phyloP scores from a whole-genome alignment of 2,888 invertebrate genomes.

The Maniola hyperantus region DNA sequence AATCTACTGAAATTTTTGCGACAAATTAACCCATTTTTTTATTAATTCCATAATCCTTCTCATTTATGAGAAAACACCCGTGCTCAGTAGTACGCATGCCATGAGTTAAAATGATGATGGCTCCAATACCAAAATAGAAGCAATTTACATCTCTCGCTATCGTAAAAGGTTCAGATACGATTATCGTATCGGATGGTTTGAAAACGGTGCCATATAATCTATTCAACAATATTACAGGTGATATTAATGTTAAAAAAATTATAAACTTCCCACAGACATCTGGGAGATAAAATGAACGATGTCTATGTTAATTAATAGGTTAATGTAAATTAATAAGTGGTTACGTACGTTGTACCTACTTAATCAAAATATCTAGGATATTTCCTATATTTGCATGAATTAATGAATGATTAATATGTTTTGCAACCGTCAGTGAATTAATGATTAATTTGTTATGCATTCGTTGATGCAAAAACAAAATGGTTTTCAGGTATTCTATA shows the following conservation, averaged over 20 bases:
- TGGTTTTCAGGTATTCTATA: too few relatives aligned
- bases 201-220: background rate
- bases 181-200: background rate
- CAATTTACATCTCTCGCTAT: background rate
- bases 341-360: background rate
- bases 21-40: too few relatives aligned
- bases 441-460: background rate
- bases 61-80: too few relatives aligned
- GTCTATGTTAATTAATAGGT: constrained; percentile 1
- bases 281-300: background rate
- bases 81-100: too few relatives aligned
- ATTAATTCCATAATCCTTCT: too few relatives aligned
- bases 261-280: background rate
- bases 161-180: background rate
- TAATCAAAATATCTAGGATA: background rate
- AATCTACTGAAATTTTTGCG: too few relatives aligned
- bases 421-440: background rate
- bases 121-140: background rate
- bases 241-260: background rate
- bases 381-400: constrained; percentile 6
- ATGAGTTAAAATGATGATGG: too few relatives aligned
- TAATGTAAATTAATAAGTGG: background rate
- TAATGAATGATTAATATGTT: constrained; percentile 13
- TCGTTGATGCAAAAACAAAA: background rate
- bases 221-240: background rate